A percentile compares a stretch with the other conserved stretches of the same genome.
Conservation (phyloP, 2,797 vertebrate genomes). For the Emys orbicularis region DNA sequence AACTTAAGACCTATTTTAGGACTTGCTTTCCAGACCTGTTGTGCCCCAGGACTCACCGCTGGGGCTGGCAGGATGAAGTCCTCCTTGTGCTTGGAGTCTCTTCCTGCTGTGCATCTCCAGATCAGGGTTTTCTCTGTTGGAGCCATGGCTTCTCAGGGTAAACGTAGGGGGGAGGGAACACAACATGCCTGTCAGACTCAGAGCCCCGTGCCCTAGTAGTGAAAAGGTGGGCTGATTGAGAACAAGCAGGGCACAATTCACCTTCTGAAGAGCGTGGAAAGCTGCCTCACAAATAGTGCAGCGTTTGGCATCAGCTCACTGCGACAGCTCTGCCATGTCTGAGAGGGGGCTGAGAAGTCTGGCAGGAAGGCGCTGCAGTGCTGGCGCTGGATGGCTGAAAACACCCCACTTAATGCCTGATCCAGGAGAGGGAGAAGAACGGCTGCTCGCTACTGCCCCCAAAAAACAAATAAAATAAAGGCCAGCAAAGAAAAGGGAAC, state of each 20-base stretch:
- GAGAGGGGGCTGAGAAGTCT: not conserved
- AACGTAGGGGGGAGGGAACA: not conserved
- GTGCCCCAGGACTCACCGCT: not conserved
- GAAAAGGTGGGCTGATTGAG: too few species aligned
- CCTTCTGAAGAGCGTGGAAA: not conserved
- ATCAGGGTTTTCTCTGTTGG: not conserved
- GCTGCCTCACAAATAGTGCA: not conserved
- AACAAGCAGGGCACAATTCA: not conserved
- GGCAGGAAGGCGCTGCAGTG: not conserved
- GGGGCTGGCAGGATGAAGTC: not conserved
- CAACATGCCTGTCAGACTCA: not conserved
- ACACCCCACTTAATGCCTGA: not conserved
- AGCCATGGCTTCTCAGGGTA: not conserved
- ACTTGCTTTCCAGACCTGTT: not conserved
- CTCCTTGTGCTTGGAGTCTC: not conserved
- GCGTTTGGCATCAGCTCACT: not conserved
- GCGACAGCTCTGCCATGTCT: not conserved
- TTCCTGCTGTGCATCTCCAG: not conserved
- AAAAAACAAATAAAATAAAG: too few species aligned
- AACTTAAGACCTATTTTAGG: too few species aligned
- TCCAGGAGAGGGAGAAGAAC: not conserved
- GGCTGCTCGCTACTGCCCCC: too few species aligned
- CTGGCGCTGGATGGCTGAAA: not conserved
- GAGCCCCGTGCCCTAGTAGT: not conserved
- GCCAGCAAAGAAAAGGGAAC: too few species aligned